phyloP scores from a whole-genome alignment of 2,797 vertebrate genomes.

The Crenichthys baileyi region DNA sequence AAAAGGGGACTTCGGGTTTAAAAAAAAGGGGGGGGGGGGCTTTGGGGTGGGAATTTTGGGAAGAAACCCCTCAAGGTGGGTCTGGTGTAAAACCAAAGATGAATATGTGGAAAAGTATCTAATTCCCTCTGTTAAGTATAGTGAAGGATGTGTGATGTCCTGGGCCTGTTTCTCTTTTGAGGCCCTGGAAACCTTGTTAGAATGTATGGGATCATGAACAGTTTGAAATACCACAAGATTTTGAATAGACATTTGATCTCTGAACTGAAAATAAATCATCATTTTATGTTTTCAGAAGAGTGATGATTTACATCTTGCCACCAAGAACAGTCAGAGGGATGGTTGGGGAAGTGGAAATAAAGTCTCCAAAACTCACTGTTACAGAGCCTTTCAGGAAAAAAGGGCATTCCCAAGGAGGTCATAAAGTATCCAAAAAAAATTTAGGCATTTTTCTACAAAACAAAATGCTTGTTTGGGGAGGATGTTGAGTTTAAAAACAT shows the following conservation, averaged over 20 bases:
- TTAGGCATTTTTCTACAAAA: too few relatives aligned
- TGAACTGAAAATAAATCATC: neutral
- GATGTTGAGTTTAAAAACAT: too few relatives aligned
- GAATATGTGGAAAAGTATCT: neutral
- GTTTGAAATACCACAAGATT: neutral
- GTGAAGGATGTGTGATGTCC: neutral
- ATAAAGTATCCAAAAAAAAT: too few relatives aligned
- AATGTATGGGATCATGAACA: neutral
- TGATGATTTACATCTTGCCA: neutral
- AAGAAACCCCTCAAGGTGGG: neutral
- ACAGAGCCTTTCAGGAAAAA: too few relatives aligned
- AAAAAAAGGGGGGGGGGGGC: too few relatives aligned
- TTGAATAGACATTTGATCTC: neutral
- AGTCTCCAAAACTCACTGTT: too few relatives aligned
- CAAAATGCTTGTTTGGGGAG: too few relatives aligned
- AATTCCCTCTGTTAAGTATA: neutral
- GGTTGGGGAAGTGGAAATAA: too few relatives aligned
- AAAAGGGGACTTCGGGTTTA: too few relatives aligned
- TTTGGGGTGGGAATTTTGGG: too few relatives aligned
- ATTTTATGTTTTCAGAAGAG: neutral
- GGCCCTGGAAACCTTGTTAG: neutral
- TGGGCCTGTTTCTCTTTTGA: neutral
- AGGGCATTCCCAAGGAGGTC: too few relatives aligned
- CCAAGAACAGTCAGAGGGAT: too few relatives aligned
- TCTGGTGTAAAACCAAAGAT: neutral